Base-by-base conservation (phyloP, 2,888 invertebrate genomes). In the Chorisops tibialis region DNA sequence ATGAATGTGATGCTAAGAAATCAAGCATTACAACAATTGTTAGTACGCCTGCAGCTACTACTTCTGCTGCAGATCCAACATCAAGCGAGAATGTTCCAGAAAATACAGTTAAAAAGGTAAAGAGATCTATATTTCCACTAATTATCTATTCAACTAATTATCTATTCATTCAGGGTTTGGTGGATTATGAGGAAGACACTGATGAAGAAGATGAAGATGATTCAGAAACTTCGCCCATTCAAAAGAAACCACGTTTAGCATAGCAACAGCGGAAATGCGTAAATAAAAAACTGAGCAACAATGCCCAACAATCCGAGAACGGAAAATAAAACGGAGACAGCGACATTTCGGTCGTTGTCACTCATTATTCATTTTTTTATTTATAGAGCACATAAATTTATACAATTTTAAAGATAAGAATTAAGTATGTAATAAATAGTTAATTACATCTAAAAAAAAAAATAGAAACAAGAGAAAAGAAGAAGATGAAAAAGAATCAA, bases 111-210 rank as follows among this genome's bases (percentile, higher is more conserved):
- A 58, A 58, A 14, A 58, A 58, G 58, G 58, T 58, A 58, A 7
- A 24, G n/a, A n/a, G n/a, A n/a, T n/a, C n/a, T n/a, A 41, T 48
- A 39, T 39, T 14, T 16, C 14, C 11, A 39, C 6, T n/a, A 30
- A 30, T 30, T 30, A 18, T 7, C 6, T 2, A 45, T 49, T 24
- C 39, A 21, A 14, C 14, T 6, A 12, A 14, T 54, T 54, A 41
- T 43, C 41, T 7, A 39, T 43, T 24, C 12, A 75, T 73, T 22
- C 76, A 92, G 92, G 93, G 94, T 69, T 83, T 97, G 73, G 97
- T 97, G 66, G 97, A 97, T 79, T 97, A 97, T 74, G 96, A 97
- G 76, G 96, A 93, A 62, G 96, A 97, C 79, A 96, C 96, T 0
- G 96, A 97, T 73, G 96, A 96, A 73, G 94, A 94, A 63, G 93